phyloP scores from a whole-genome alignment of 2,113 vertebrate species.

The Fukomys damarensis region DNA sequence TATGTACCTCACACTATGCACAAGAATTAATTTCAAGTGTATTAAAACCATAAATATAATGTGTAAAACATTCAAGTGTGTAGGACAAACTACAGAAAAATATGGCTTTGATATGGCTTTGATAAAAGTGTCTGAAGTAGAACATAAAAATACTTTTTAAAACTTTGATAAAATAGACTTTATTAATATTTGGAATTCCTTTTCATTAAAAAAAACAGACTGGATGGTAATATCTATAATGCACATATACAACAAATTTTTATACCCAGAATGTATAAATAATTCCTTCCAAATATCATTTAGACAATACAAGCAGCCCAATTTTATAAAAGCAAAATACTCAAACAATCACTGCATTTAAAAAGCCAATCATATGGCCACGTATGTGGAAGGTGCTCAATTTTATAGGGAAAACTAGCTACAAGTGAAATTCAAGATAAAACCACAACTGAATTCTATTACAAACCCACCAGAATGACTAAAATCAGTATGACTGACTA shows the following conservation, averaged over 20 bases:
- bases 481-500: background rate
- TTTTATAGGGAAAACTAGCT: background rate
- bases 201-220: background rate
- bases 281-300: background rate
- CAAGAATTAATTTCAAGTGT: background rate
- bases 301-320: background rate
- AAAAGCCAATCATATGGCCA: background rate
- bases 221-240: background rate
- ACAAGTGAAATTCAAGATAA: slow-evolving; percentile 9
- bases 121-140: slow-evolving; percentile 22
- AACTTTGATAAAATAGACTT: background rate
- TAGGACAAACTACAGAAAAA: background rate
- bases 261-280: background rate
- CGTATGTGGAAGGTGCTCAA: background rate
- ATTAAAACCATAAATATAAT: background rate
- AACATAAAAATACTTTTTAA: background rate
- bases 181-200: background rate
- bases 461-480: background rate
- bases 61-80: background rate
- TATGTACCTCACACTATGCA: background rate
- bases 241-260: background rate
- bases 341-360: background rate
- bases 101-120: background rate
- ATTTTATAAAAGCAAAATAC: background rate
- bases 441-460: background rate